Conservation (phyloP, 2,113 vertebrate species). For the Probosciger aterrimus region DNA sequence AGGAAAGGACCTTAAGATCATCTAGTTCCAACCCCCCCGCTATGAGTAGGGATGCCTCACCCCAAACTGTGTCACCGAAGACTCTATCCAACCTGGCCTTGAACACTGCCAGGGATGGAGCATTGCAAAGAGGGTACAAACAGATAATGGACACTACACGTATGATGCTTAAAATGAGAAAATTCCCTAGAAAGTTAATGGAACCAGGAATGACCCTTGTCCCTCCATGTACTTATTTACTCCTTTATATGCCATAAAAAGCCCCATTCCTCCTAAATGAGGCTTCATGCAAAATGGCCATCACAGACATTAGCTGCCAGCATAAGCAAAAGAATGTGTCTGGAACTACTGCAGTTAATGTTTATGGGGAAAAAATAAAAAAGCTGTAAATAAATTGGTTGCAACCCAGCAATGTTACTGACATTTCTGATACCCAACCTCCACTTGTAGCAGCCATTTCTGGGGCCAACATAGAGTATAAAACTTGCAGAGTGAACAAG, state of each 20-base stretch:
- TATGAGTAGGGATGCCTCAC: neutral
- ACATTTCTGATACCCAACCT: neutral
- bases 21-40: neutral
- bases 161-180: neutral
- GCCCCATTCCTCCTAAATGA: neutral
- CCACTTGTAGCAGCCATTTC: neutral
- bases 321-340: neutral
- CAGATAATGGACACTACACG: rapidly evolving
- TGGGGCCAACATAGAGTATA: neutral
- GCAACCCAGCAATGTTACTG: neutral
- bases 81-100: neutral
- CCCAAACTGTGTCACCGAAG: neutral
- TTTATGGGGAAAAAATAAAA: neutral
- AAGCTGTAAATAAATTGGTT: neutral
- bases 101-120: neutral
- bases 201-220: neutral
- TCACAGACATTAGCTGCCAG: neutral
- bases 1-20: neutral
- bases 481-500: neutral
- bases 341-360: neutral
- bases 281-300: neutral
- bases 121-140: neutral
- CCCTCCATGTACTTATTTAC: neutral
- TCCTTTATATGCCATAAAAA: neutral
- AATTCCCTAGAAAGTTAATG: neutral